Evolutionary conservation across 2,888 invertebrate genomes (phyloP).

Genomic region (Tenthredo scrophulariae): DNA sequence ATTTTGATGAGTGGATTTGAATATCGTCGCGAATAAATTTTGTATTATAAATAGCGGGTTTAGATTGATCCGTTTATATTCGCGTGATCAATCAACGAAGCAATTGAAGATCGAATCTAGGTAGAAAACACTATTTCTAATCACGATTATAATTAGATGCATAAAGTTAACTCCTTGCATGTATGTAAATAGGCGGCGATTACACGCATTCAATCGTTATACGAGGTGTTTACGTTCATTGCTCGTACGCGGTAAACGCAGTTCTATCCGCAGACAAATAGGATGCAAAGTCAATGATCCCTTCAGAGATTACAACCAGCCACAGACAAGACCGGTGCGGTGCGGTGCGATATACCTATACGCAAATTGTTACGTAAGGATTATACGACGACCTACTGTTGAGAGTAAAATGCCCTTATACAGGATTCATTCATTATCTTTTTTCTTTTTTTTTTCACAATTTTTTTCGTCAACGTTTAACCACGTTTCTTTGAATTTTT

Average conservation of each 20-base stretch:
- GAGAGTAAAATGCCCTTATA: not conserved
- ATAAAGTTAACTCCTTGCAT: not conserved
- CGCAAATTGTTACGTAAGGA: constrained; percentile 13
- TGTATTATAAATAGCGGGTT: not conserved
- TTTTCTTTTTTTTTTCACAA: not conserved
- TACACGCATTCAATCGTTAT: constrained; percentile 38
- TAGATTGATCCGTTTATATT: not conserved
- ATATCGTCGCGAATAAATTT: not conserved
- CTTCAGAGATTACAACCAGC: constrained; percentile 33
- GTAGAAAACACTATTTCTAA: not conserved
- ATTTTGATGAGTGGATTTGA: not conserved
- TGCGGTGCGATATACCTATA: not conserved
- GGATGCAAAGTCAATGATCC: constrained; percentile 46
- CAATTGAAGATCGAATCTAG: not conserved
- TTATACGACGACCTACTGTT: constrained; percentile 2
- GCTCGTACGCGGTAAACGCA: constrained; percentile 43
- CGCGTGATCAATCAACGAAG: not conserved
- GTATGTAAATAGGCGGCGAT: constrained; percentile 29
- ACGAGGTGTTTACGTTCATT: constrained; percentile 45
- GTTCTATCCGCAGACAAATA: constrained; percentile 46
- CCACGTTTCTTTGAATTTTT: too few species aligned
- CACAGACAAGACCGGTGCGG: constrained; percentile 5
- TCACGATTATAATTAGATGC: not conserved
- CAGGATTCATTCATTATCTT: not conserved
- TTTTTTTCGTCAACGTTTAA: too few species aligned